These are phyloP conservation scores for Diarsia dahlii DNA, from an alignment of 2,888 invertebrate species.

Conservation along the genomic window DNA sequence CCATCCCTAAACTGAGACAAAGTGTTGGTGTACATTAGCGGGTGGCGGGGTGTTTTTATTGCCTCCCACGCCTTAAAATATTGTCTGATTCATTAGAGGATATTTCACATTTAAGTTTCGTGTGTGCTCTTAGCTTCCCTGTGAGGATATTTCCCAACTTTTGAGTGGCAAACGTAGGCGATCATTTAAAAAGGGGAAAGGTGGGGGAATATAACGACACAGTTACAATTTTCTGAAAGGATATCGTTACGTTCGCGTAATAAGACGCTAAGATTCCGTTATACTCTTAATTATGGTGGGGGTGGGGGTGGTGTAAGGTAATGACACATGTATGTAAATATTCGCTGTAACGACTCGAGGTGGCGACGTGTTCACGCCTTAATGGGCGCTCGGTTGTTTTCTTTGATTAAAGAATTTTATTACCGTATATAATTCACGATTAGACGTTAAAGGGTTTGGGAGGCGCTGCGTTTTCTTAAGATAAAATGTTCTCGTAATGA, in stretches of 20 bases:
- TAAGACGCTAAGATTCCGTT: slow-evolving; percentile 91
- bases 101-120: slow-evolving; percentile 90
- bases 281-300: slow-evolving; percentile 89
- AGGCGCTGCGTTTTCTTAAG: slow-evolving; percentile 79
- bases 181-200: slow-evolving; percentile 82
- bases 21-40: slow-evolving; percentile 89
- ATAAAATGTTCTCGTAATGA: slow-evolving; percentile 88
- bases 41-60: slow-evolving; percentile 87
- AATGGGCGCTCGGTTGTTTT: slow-evolving; percentile 89
- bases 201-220: slow-evolving; percentile 81
- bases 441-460: slow-evolving; percentile 88
- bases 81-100: slow-evolving; percentile 91
- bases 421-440: slow-evolving; percentile 90
- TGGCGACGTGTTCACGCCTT: slow-evolving; percentile 88
- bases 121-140: slow-evolving; percentile 84
- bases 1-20: slow-evolving; percentile 87
- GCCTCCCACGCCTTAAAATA: slow-evolving; percentile 90
- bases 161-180: slow-evolving; percentile 82
- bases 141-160: slow-evolving; percentile 81
- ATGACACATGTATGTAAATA: slow-evolving; percentile 91
- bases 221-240: slow-evolving; percentile 90
- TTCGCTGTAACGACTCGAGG: slow-evolving; percentile 88
- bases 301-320: slow-evolving; percentile 77
- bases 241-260: slow-evolving; percentile 90
- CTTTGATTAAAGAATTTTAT: slow-evolving; percentile 91